Base-by-base conservation (phyloP, 2,797 vertebrate genomes). In the Brachymystax lenok region DNA sequence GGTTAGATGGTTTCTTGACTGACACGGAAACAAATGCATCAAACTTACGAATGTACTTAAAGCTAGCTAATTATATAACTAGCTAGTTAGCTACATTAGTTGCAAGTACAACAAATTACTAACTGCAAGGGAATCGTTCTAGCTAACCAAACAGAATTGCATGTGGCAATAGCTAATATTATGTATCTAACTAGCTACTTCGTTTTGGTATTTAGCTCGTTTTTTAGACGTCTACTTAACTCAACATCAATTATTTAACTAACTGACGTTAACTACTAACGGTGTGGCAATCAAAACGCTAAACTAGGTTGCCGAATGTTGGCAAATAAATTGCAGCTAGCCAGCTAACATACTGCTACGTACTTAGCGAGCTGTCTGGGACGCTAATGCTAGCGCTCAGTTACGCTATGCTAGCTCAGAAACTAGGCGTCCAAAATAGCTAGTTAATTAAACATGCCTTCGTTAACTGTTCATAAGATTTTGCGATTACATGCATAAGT, bases 121-220 rank as follows among this genome's bases (percentile, higher is more conserved):
- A 64, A 27, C 19, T 68, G 27, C 35, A 56, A 69, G 76, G 80
- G 69, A 12, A 35, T 21, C 3, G 17, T 21, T 17, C 12, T 21
- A 1, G 68, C 16, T 71, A 81, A 82, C 81, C 76, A 66, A 46
- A 2, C 40, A 71, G 82, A 78, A 78, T 78, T 83, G 80, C 83
- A 83, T 78, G 35, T 85, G 24, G 71, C 40, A 77, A 59, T 74
- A 50, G n/a, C 27, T 5, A 79, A 68, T 77, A 67, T 63, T 19
- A 27, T 61, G 59, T 61, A 67, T 30, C 56, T 21, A 59, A 21
- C 27, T 3, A 27, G n/a, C n/a, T 21, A 10, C 10, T 61, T 59
- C 21, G 90, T 88, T 46, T 46, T 3, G 40, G 40, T 59, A 59
- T 59, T n/a, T n/a, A 6, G n/a, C n/a, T 8, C 3, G 40, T 46